Evolutionary conservation across 2,888 invertebrate species (phyloP), one percentile per base, ranked within the genome.

Genomic region (Coleophora flavipennella): DNA sequence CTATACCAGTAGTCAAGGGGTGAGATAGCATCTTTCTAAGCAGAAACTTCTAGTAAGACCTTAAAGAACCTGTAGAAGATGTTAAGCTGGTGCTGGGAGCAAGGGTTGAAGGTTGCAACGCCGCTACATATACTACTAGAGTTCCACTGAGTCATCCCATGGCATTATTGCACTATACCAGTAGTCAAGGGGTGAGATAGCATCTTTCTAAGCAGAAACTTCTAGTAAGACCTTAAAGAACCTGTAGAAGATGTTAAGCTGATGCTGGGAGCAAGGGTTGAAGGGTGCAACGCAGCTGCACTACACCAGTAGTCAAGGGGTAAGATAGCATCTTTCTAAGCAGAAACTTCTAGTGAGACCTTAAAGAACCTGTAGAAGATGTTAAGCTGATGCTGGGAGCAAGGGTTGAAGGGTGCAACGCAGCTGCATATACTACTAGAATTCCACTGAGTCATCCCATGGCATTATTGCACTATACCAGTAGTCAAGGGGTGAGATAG

Each of bases 21-120:
- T 90, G 28, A 55, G 64, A 47, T 13, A n/a, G n/a, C n/a, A n/a
- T n/a, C n/a, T n/a, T n/a, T n/a, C n/a, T n/a, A n/a, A n/a, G n/a
- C n/a, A n/a, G n/a, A n/a, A n/a, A n/a, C n/a, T n/a, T n/a, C n/a
- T n/a, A n/a, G n/a, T n/a, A n/a, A n/a, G n/a, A n/a, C n/a, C n/a
- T n/a, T n/a, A n/a, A n/a, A n/a, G 81, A 84, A 0, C 73, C 80
- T n/a, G 76, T 80, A 1, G 71, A 83, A 46, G 75, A 89, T 51
- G 91, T 91, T 31, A 87, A 89, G 55, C 78, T 92, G 44, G 68
- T 89, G 59, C 76, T 92, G 40, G 90, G 87, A 1, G 86, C 88
- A 31, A 86, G 86, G 11, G 80, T 87, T 12, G 83, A 79, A 7
- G 86, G 88, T n/a, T n/a, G n/a, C n/a, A n/a, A n/a, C n/a, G n/a